A percentile compares a stretch with the other conserved stretches of the same genome.
phyloP scores from a whole-genome alignment of 2,888 invertebrate species.

The Acronicta aceris region DNA sequence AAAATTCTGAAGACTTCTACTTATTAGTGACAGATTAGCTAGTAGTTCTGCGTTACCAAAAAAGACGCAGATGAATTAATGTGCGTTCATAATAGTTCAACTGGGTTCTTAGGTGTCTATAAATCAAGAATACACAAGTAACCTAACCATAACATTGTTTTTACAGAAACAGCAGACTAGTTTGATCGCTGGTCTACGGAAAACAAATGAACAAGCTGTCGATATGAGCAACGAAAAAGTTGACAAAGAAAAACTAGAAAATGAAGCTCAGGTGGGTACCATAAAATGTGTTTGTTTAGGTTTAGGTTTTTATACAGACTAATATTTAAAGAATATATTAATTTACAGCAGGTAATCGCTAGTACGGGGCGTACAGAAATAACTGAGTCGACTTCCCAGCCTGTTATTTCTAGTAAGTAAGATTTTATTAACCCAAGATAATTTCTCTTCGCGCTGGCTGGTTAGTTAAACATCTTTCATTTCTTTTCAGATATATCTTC shows the following conservation, averaged over 20 bases:
- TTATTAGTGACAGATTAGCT: too few relatives aligned
- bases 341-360: slow-evolving; percentile 68
- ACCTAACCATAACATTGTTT: background rate
- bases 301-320: background rate
- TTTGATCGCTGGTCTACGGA: slow-evolving; percentile 96
- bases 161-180: slow-evolving; percentile 97
- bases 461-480: background rate
- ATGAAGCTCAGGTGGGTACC: slow-evolving; percentile 74
- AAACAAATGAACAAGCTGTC: slow-evolving; percentile 93
- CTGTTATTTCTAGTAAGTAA: slow-evolving; percentile 82
- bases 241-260: slow-evolving; percentile 88
- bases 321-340: background rate
- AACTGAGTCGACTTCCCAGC: slow-evolving; percentile 84
- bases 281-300: background rate
- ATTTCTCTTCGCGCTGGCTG: background rate
- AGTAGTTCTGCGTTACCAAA: too few relatives aligned
- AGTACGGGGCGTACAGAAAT: slow-evolving; percentile 80
- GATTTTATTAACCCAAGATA: slow-evolving; percentile 1
- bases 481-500: slow-evolving; percentile 73
- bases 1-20: too few relatives aligned
- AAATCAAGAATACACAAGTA: too few relatives aligned
- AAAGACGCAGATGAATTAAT: too few relatives aligned
- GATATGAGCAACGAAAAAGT: slow-evolving; percentile 90
- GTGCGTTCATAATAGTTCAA: too few relatives aligned
- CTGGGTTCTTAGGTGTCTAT: too few relatives aligned